A percentile compares a stretch with the other conserved stretches of the same genome.
phyloP scores from a whole-genome alignment of 2,113 vertebrate species.

The Brachirus orientalis region DNA sequence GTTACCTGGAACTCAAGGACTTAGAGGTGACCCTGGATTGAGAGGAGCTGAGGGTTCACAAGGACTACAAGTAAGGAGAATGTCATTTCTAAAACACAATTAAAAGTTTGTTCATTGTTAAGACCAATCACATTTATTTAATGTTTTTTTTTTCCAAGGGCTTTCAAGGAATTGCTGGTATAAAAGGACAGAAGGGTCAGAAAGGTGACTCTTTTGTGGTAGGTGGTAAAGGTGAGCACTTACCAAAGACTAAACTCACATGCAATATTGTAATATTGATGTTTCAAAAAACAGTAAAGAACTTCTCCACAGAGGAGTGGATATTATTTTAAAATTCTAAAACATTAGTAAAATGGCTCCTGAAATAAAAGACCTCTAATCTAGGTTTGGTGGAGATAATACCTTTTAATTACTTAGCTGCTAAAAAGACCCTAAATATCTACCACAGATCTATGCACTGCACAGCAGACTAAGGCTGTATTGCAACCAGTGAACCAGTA shows the following conservation, averaged over 20 bases:
- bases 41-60: slow-evolving; percentile 36
- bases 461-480: too few relatives aligned
- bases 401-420: too few relatives aligned
- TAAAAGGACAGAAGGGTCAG: slow-evolving; percentile 62
- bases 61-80: slow-evolving; percentile 52
- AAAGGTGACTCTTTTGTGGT: slow-evolving; percentile 53
- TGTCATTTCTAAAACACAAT: neutral
- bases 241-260: too few relatives aligned
- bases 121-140: neutral
- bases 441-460: too few relatives aligned
- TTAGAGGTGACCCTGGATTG: slow-evolving; percentile 80
- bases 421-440: too few relatives aligned
- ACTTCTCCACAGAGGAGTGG: neutral
- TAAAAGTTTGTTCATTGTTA: neutral
- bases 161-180: slow-evolving; percentile 45
- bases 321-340: neutral
- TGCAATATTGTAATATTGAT: neutral
- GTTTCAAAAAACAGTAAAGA: neutral
- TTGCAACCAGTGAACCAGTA: too few relatives aligned
- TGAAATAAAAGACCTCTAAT: too few relatives aligned
- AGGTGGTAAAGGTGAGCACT: slow-evolving; percentile 48
- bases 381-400: too few relatives aligned
- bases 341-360: too few relatives aligned
- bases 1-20: slow-evolving; percentile 79
- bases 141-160: slow-evolving; percentile 48